Evolutionary conservation across 1,140 invertebrate genomes (phyloP), one percentile per base, ranked within the genome.

Genomic region (Drosophila sp.): DNA sequence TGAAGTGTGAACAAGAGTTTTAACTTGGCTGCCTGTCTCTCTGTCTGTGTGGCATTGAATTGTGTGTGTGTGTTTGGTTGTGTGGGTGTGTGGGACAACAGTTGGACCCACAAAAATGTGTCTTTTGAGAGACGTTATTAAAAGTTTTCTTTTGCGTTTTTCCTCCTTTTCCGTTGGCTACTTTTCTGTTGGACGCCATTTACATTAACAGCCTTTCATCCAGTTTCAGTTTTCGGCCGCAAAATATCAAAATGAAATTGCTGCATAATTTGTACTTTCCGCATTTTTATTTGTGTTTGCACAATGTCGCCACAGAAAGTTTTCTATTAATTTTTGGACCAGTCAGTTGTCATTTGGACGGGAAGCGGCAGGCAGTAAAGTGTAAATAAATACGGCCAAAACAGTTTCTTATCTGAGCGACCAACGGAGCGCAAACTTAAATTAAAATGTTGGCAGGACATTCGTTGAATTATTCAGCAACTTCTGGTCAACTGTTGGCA

Each of bases 221-320:
- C 82, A 74, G 62, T 48, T 67, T 38, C 36, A 38, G 36, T 13
- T 64, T 57, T 74, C 65, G 59, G 57, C 64, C 63, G 46, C 46
- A 76, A 87, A 87, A 89, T 89, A 89, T 89, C 83, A 89, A 89
- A 89, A 89, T 89, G 83, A 89, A 89, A 89, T 89, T 89, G 83
- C 83, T 89, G 83, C 83, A 89, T 89, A 89, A 89, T 89, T 89
- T 89, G 83, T 80, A 74, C 79, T 83, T 89, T 79, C 79, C 82
- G 79, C 83, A 70, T 71, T 72, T 73, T 73, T 69, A 41, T 78
- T 81, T 63, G 64, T 78, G 63, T 72, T 87, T 83, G 80, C 59
- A 70, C 64, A 76, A 67, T 80, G 78, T 81, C 57, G 74, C 69
- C 58, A 9, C 54, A 54, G 34, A 89, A 89, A 89, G 64, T 89